These are phyloP conservation scores for Condylura cristata DNA, from an alignment of 2,113 vertebrate genomes.

Conservation along the genomic window DNA sequence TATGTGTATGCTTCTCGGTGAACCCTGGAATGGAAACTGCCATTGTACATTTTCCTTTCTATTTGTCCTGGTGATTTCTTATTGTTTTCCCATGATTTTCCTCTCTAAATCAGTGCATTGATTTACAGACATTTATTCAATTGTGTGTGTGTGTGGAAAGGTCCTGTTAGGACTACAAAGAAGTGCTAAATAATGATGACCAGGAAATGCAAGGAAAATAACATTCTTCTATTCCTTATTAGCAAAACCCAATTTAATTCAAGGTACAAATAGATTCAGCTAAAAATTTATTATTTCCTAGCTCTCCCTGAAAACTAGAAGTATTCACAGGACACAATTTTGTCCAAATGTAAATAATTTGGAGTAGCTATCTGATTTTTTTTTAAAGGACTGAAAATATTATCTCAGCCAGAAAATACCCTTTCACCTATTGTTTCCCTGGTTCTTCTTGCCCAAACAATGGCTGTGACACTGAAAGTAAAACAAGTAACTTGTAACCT, in stretches of 20 bases:
- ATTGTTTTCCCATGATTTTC: neutral
- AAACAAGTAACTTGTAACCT: neutral
- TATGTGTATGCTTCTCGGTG: neutral
- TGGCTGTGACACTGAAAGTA: neutral
- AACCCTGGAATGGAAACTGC: neutral
- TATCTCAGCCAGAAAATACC: fast-evolving
- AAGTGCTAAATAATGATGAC: neutral
- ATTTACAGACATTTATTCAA: neutral
- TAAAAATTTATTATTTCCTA: neutral
- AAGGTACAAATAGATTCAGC: neutral
- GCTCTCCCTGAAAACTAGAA: neutral
- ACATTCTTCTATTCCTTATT: neutral
- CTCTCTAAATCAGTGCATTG: neutral
- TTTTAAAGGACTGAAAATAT: neutral
- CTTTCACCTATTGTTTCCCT: neutral
- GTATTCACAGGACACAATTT: neutral
- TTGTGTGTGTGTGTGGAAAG: neutral
- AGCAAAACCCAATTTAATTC: neutral
- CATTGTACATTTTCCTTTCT: neutral
- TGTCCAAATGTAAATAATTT: neutral
- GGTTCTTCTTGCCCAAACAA: neutral
- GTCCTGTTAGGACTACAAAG: neutral
- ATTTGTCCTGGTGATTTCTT: neutral
- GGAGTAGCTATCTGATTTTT: neutral
- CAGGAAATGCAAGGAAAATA: neutral